These are phyloP conservation scores for Arenicola marina DNA, from an alignment of 2,888 invertebrate genomes.

Conservation along the genomic window DNA sequence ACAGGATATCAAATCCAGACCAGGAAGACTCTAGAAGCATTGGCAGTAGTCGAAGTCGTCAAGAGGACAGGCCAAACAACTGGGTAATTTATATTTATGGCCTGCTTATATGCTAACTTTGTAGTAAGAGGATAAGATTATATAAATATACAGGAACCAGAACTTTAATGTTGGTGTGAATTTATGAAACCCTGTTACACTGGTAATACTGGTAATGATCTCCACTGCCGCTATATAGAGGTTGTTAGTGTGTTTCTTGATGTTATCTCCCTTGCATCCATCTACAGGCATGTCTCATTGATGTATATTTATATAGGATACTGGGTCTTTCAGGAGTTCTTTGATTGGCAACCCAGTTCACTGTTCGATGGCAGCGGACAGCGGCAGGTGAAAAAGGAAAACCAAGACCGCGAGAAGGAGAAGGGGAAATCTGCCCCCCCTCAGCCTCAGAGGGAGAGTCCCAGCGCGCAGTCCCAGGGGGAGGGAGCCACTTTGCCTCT, in stretches of 20 bases:
- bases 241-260: too few species aligned
- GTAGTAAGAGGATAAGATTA: too few species aligned
- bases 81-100: background rate
- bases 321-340: conserved; percentile 4
- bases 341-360: conserved; percentile 1
- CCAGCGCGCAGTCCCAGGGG: background rate
- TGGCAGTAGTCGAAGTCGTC: background rate
- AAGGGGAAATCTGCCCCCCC: too few species aligned
- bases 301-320: too few species aligned
- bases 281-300: too few species aligned
- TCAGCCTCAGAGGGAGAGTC: too few species aligned
- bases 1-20: background rate
- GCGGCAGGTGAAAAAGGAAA: background rate
- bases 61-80: background rate
- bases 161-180: background rate
- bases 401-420: background rate
- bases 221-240: too few species aligned
- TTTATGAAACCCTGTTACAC: too few species aligned
- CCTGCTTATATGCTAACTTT: too few species aligned
- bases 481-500: background rate
- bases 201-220: too few species aligned
- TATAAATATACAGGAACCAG: too few species aligned
- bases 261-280: too few species aligned
- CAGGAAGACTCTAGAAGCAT: background rate
- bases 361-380: background rate